Evolutionary conservation across 2,888 invertebrate genomes (phyloP).

Genomic region (Spodoptera picta): DNA sequence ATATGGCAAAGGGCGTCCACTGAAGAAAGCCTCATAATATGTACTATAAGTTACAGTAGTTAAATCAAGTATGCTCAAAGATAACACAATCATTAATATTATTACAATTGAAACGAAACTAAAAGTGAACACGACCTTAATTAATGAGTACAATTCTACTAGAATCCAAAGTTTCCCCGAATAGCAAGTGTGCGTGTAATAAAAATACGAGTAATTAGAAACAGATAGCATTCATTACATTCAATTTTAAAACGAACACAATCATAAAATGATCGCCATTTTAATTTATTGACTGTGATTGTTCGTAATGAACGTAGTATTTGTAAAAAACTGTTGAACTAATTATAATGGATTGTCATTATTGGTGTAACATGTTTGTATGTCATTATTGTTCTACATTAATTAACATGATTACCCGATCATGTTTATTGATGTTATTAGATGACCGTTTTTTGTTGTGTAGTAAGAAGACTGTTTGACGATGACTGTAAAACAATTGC

Average conservation of each 20-base stretch:
- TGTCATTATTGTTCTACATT: conserved; percentile 8
- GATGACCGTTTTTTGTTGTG: too few species aligned
- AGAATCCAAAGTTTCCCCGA: conserved; percentile 12
- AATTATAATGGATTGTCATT: conserved; percentile 17
- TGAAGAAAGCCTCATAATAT: too few species aligned
- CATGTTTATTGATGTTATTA: neutral
- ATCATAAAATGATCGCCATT: conserved; percentile 23
- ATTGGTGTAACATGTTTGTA: conserved; percentile 8
- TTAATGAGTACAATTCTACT: conserved; percentile 16
- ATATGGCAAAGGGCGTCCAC: too few species aligned
- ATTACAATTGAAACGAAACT: too few species aligned
- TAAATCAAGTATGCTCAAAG: too few species aligned
- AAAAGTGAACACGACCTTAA: neutral
- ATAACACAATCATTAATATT: too few species aligned
- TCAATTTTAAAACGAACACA: conserved; percentile 15
- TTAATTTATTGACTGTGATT: conserved; percentile 45
- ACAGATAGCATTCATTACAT: conserved; percentile 42
- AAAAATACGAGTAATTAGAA: conserved; percentile 33
- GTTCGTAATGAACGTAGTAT: conserved; percentile 12
- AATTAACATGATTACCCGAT: conserved; percentile 9
- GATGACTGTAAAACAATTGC: too few species aligned
- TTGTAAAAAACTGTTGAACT: conserved; percentile 14
- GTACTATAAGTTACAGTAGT: too few species aligned
- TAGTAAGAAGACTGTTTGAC: too few species aligned
- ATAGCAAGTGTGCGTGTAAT: conserved; percentile 31